These are phyloP conservation scores for Panthera leo DNA, from an alignment of 2,113 vertebrate species.

Conservation along the genomic window DNA sequence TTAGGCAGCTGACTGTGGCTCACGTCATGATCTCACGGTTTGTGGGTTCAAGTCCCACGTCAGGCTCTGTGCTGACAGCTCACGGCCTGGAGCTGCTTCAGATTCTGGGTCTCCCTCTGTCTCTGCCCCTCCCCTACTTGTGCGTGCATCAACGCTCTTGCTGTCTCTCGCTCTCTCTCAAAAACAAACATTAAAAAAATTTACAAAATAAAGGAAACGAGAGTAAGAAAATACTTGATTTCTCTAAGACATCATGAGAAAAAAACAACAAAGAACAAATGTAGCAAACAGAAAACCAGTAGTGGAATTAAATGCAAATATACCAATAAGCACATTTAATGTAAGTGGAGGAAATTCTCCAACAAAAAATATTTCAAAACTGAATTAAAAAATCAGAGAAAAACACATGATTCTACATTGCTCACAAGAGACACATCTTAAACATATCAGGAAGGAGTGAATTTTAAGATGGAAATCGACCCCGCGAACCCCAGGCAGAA, in stretches of 20 bases:
- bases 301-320: background rate
- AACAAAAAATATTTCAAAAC: background rate
- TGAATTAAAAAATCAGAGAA: background rate
- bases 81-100: too few relatives aligned
- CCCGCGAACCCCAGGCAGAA: accelerated
- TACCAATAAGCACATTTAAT: background rate
- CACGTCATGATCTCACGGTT: too few relatives aligned
- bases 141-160: too few relatives aligned
- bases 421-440: background rate
- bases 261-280: background rate
- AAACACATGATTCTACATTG: background rate
- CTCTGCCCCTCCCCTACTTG: too few relatives aligned
- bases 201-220: background rate
- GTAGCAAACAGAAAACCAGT: background rate
- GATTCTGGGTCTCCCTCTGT: too few relatives aligned
- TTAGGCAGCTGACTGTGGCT: too few relatives aligned
- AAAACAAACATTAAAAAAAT: too few relatives aligned
- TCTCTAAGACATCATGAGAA: background rate
- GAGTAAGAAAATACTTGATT: background rate
- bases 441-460: background rate
- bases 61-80: too few relatives aligned
- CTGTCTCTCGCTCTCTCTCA: too few relatives aligned
- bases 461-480: background rate
- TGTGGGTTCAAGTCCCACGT: too few relatives aligned
- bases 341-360: background rate